Evolutionary conservation across 2,113 vertebrate species (phyloP).

Genomic region (Dasyornis broadbenti): DNA sequence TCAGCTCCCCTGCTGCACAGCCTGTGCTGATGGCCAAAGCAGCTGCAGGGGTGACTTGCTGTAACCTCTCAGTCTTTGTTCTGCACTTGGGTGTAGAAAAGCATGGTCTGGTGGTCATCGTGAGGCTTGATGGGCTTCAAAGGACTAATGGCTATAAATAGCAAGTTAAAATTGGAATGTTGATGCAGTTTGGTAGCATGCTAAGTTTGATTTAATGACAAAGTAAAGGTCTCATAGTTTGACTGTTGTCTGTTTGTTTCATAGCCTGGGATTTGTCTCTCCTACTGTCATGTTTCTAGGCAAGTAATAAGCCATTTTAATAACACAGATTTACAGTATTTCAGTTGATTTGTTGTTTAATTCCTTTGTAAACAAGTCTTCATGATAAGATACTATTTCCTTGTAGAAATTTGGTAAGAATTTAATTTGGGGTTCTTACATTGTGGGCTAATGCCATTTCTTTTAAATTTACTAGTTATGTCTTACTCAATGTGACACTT

Average conservation of each 20-base stretch:
- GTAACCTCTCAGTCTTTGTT: not conserved
- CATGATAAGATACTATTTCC: not conserved
- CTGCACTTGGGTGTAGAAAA: not conserved
- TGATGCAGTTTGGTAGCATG: not conserved
- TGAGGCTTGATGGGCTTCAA: not conserved
- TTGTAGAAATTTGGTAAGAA: not conserved
- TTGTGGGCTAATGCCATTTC: not conserved
- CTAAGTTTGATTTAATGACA: not conserved
- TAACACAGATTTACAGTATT: not conserved
- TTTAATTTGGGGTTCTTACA: not conserved
- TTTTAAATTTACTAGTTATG: not conserved
- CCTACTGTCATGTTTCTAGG: not conserved
- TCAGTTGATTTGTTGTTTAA: not conserved
- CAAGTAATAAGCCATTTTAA: not conserved
- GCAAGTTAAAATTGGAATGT: no score
- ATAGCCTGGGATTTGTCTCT: not conserved
- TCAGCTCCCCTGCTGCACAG: not conserved
- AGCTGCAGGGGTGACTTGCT: not conserved
- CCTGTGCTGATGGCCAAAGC: not conserved
- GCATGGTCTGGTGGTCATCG: rapidly evolving
- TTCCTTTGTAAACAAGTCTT: not conserved
- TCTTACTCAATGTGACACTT: not conserved
- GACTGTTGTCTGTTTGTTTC: not conserved
- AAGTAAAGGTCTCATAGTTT: not conserved
- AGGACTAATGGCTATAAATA: not conserved